Base-by-base conservation (phyloP, 2,113 vertebrate species). In the Anolis sagrei region DNA sequence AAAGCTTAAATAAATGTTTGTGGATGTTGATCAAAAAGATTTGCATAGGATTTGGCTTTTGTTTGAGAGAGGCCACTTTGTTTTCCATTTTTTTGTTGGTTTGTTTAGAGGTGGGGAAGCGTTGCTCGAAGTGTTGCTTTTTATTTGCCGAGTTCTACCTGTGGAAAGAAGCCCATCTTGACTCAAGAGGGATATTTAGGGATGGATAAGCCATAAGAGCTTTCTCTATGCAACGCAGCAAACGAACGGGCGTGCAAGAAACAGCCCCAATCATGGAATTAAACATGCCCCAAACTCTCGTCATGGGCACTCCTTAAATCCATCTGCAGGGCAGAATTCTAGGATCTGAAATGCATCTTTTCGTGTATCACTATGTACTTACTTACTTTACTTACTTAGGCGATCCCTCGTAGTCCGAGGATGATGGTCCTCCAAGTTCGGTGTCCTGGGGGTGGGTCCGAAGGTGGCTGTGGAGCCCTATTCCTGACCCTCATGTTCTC, bases 1-100 rank as follows among this genome's bases (percentile, higher is more conserved):
- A 97, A 97, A 97, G 96, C 96, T 74, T 96, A 97, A 97, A 97
- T 97, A 97, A 97, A 97, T 97, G 96, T 97, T 97, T 97, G 96
- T 97, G 96, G 96, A 96, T 97, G 95, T 95, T 96, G 96, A 96
- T 95, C 96, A 97, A 54, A 85, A 96, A 96, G 96, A 97, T 96
- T 97, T 97, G 96, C 97, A 97, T 97, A 97, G 93, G 51, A 97
- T 97, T 97, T 96, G 93, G 93, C 90, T 95, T 79, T 94, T 96
- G 95, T 95, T 95, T 96, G 94, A 96, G 94, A 96, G 94, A 95
- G 95, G 96, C 95, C 95, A 96, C 95, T 95, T 97, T 94, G n/a
- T n/a, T n/a, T 94, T 96, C 94, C 95, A 91, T 93, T 95, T 93
- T 9, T 7, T 23, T 95, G 94, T 94, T 95, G 93, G 93, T 93